These are phyloP conservation scores for Amniataba percoides DNA, from an alignment of 2,797 vertebrate genomes.

Conservation along the genomic window DNA sequence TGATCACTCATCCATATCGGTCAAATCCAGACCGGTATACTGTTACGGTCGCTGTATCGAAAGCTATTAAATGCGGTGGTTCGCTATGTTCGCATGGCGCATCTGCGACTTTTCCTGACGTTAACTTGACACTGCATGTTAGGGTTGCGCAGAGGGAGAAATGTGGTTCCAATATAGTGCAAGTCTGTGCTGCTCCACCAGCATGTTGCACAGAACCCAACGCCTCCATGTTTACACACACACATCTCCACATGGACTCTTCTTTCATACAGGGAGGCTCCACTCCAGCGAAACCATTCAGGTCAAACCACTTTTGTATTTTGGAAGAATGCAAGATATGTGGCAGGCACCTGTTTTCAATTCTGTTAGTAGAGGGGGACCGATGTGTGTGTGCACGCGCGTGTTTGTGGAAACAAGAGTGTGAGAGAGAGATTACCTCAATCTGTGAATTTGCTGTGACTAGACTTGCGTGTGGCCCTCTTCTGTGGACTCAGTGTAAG, in stretches of 20 bases:
- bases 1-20: slow-evolving; percentile 56
- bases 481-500: slow-evolving; percentile 60
- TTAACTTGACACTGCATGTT: slow-evolving; percentile 80
- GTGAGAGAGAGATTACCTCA: slow-evolving; percentile 69
- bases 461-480: slow-evolving; percentile 80
- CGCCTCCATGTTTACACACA: slow-evolving; percentile 83
- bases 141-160: slow-evolving; percentile 69
- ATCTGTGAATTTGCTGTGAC: slow-evolving; percentile 78
- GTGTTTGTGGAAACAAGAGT: slow-evolving; percentile 64
- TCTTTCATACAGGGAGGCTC: slow-evolving; percentile 80
- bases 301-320: slow-evolving; percentile 87
- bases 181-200: slow-evolving; percentile 72
- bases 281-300: slow-evolving; percentile 81
- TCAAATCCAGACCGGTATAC: slow-evolving; percentile 54
- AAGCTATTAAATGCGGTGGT: slow-evolving; percentile 62
- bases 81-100: slow-evolving; percentile 56
- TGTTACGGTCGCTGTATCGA: slow-evolving; percentile 52
- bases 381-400: slow-evolving; percentile 32
- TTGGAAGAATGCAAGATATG: slow-evolving; percentile 86
- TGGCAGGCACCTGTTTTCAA: slow-evolving; percentile 88
- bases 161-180: slow-evolving; percentile 85
- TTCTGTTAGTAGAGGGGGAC: slow-evolving; percentile 79
- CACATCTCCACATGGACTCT: slow-evolving; percentile 74
- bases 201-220: slow-evolving; percentile 79
- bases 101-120: slow-evolving; percentile 68